Evolutionary conservation across 2,888 invertebrate species (phyloP), one percentile per base, ranked within the genome.

Genomic region (Lumbricus terrestris): DNA sequence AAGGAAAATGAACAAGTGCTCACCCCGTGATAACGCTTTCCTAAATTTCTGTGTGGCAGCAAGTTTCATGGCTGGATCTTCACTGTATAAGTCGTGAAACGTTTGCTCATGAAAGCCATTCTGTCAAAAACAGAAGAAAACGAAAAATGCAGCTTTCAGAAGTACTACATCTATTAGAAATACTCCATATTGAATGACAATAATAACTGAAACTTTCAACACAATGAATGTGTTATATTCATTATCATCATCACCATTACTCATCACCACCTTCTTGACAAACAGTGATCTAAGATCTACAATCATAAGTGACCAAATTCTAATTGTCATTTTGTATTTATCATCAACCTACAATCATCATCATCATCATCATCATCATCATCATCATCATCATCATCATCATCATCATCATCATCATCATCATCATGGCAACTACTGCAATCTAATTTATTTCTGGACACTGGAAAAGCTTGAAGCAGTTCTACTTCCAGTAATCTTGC

Each of bases 41-140:
- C 99, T 96, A 95, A 98, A 98, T 94, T 97, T 97, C 95, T 98
- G 98, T 91, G 98, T 98, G 11, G 98, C 98, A 93, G 96, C 95
- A 92, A 98, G 96, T 95, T 98, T 98, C 93, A 97, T 97, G 93
- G 97, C 96, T 90, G 93, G 90, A 92, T 94, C 94, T 88, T 95
- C 94, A 92, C 94, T 94, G 93, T 95, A 95, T 37, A 98, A 95
- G 92, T 97, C 97, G 92, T 97, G 96, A 90, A 98, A 96, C 97
- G 98, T 98, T 91, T 97, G 97, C 90, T 96, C 96, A 18, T 97
- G 97, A 92, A 98, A 95, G 34, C 94, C 94, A 90, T 94, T 93
- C 95, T 95, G 91, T 35, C 90, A 90, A 88, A n/a, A 82, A 69
- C 37, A 29, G 54, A 90, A 34, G 18, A 38, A 20, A 35, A 34